Evolutionary conservation across 2,888 invertebrate species (phyloP).

Genomic region (Ditula angustiorana): DNA sequence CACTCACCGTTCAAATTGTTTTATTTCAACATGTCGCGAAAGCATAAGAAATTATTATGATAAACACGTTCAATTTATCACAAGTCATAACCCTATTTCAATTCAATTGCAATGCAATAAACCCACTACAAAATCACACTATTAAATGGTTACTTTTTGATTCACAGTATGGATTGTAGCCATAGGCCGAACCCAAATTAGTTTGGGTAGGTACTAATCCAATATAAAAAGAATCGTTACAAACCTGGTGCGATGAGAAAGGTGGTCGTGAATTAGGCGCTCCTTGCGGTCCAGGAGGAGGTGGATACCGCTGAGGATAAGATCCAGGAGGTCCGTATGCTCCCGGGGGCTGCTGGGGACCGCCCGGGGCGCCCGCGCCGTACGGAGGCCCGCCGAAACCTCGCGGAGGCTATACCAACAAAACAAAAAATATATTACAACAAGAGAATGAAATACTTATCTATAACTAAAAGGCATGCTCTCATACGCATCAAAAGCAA

Average conservation of each 20-base stretch:
- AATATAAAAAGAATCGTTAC: no score
- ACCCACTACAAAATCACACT: no score
- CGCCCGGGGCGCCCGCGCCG: constrained; percentile 77
- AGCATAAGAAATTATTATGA: no score
- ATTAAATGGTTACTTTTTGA: no score
- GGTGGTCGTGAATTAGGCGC: constrained; percentile 79
- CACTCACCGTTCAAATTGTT: no score
- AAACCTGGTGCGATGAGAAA: constrained; percentile 81
- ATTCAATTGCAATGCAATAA: no score
- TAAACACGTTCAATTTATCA: no score
- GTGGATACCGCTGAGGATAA: constrained; percentile 84
- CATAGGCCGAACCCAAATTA: no score
- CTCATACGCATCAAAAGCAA: background rate
- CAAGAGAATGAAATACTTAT: background rate
- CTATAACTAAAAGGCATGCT: background rate
- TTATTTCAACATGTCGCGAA: no score
- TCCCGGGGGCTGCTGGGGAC: constrained; percentile 78
- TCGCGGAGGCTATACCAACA: constrained; percentile 72
- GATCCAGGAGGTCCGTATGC: constrained; percentile 85
- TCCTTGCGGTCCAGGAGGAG: constrained; percentile 75
- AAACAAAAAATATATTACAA: constrained; percentile 33
- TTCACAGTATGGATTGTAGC: no score
- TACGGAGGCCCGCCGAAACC: constrained; percentile 83
- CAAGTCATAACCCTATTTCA: no score
- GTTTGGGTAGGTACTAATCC: no score